Conservation (phyloP, 1,140 invertebrate genomes). For the Idris sp. region DNA sequence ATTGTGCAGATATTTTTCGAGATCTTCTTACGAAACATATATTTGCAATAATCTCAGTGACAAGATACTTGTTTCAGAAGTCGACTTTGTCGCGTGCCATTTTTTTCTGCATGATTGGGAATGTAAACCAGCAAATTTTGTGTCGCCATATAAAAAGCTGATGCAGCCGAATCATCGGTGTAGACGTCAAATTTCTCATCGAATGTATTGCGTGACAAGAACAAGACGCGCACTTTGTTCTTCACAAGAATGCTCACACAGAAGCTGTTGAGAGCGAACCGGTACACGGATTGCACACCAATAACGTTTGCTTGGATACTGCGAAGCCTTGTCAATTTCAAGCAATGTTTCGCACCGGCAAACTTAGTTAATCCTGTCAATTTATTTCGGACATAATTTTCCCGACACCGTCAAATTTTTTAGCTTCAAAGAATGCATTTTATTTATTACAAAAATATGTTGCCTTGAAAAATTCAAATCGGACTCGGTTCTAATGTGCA, state of each 20-base stretch:
- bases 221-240: conserved; percentile 37
- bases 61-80: no score
- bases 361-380: conserved; percentile 41
- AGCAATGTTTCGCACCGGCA: conserved; percentile 20
- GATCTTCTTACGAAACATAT: no score
- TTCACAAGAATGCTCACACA: conserved; percentile 29
- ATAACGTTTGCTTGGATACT: conserved; percentile 40
- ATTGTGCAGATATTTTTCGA: conserved; percentile 1
- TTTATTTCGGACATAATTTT: conserved; percentile 44
- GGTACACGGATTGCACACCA: conserved; percentile 18
- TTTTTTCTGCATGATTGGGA: conserved; percentile 28
- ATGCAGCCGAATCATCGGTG: conserved; percentile 20
- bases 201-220: conserved; percentile 41
- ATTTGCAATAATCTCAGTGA: no score
- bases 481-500: no score
- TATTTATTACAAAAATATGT: no score
- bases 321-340: conserved; percentile 22
- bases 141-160: conserved; percentile 36
- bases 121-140: conserved; percentile 14
- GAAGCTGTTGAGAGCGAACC: conserved; percentile 13
- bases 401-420: no score
- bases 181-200: conserved; percentile 32
- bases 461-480: no score
- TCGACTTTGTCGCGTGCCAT: conserved; percentile 22
- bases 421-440: no score